phyloP scores from a whole-genome alignment of 2,888 invertebrate genomes.

The Drepana falcataria region DNA sequence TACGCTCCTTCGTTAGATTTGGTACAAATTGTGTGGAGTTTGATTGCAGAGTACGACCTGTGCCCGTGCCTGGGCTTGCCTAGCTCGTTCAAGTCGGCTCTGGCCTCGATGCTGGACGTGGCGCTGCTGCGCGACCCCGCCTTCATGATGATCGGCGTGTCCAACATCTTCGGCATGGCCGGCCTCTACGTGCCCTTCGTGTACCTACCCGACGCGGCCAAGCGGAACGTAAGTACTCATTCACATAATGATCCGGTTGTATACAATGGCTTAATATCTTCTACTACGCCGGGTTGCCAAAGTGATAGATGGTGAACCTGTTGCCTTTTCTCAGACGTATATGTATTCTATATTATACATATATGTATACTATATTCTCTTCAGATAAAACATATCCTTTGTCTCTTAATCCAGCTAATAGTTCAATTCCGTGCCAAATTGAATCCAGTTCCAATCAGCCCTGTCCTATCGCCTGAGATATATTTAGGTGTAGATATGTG shows the following conservation, averaged over 20 bases:
- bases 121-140: slow-evolving; percentile 92
- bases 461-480: too few species aligned
- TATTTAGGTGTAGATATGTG: too few species aligned
- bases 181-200: slow-evolving; percentile 98
- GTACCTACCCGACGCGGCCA: slow-evolving; percentile 92
- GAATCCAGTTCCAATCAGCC: too few species aligned
- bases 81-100: slow-evolving; percentile 88
- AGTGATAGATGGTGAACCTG: too few species aligned
- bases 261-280: background rate
- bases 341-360: too few species aligned
- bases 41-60: slow-evolving; percentile 82
- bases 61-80: slow-evolving; percentile 89
- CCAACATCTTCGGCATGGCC: slow-evolving; percentile 98
- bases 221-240: slow-evolving; percentile 78
- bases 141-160: slow-evolving; percentile 94
- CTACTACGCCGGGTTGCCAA: too few species aligned
- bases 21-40: background rate
- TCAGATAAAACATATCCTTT: too few species aligned
- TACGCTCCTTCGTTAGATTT: background rate
- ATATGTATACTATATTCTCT: too few species aligned
- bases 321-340: too few species aligned
- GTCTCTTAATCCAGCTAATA: too few species aligned
- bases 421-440: too few species aligned
- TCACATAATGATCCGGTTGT: background rate
- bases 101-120: slow-evolving; percentile 94